Base-by-base conservation (phyloP, 2,113 vertebrate species). In the Ardeotis arabs region DNA sequence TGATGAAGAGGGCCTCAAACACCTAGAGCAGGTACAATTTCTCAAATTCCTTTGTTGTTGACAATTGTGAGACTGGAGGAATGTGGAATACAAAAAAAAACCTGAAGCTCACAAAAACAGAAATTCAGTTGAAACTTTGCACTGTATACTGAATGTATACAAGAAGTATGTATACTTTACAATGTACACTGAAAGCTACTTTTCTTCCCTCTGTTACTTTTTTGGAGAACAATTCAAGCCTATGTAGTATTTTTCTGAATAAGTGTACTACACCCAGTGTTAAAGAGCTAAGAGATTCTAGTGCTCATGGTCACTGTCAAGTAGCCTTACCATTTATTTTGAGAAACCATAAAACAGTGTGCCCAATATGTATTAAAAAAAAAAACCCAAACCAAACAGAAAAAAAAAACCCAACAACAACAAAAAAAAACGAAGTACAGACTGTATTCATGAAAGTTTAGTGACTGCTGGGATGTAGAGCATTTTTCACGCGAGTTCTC, bases 1-100 rank as follows among this genome's bases (percentile, higher is more conserved):
- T 97, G 99, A 99, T 96, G 99, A 99, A 84, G 99, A 99, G 94
- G 99, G 99, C 83, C 98, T 99, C 77, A 99, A 99, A 97, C 99
- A 99, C 95, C 98, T 99, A 98, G 99, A 99, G 75, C 99, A 99
- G 99, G 99, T 99, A 96, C 49, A 84, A 93, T 41, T 77, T 39
- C 63, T 78, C 12, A 62, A 5, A 93, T 96, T 94, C 59, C 55
- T 92, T 86, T 67, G 29, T 55, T 84, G 69, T 77, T 59, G 58
- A 56, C 70, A 67, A 2, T 63, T 0, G 0, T 14, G 73, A 73
- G 58, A 85, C 37, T 72, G 56, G 58, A 69, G 84, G 58, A 88
- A 31, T 49, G 41, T 64, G 81, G 70, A 93, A 76, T 66, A 59
- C 77, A 69, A 62, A 41, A 82, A 69, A 90, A 78, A 27, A 27